Conservation (phyloP, 2,797 vertebrate genomes). For the Bradypodion pumilum region DNA sequence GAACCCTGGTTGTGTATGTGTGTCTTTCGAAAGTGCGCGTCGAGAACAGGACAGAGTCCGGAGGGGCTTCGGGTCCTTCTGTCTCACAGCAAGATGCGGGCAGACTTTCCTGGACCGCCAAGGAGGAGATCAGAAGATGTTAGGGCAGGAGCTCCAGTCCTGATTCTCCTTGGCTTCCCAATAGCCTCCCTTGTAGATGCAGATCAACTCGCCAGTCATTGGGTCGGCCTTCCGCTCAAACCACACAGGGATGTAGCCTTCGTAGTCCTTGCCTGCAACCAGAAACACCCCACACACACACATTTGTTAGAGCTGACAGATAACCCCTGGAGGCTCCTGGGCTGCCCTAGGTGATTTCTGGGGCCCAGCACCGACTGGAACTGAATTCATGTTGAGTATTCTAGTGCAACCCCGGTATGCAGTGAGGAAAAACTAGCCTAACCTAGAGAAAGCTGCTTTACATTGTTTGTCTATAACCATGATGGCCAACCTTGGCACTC, state of each 20-base stretch:
- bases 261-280: constrained; percentile 86
- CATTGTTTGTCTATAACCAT: no score
- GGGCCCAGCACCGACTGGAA: no score
- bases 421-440: no score
- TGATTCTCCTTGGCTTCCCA: constrained; percentile 94
- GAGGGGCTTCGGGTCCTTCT: constrained; percentile 28
- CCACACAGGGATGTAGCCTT: constrained; percentile 90
- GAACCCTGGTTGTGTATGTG: neutral
- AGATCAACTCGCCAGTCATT: constrained; percentile 87
- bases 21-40: neutral
- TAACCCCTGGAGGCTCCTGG: no score
- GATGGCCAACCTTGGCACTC: no score
- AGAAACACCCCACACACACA: neutral
- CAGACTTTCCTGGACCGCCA: neutral
- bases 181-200: constrained; percentile 94
- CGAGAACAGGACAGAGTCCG: rapidly evolving
- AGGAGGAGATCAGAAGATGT: constrained; percentile 88
- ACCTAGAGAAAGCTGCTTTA: no score
- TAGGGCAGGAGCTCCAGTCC: constrained; percentile 90
- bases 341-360: no score
- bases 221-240: constrained; percentile 91
- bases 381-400: no score
- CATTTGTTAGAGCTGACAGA: no score
- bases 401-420: no score
- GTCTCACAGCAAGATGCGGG: rapidly evolving